phyloP scores from a whole-genome alignment of 2,113 vertebrate species.

The Theristicus caerulescens region DNA sequence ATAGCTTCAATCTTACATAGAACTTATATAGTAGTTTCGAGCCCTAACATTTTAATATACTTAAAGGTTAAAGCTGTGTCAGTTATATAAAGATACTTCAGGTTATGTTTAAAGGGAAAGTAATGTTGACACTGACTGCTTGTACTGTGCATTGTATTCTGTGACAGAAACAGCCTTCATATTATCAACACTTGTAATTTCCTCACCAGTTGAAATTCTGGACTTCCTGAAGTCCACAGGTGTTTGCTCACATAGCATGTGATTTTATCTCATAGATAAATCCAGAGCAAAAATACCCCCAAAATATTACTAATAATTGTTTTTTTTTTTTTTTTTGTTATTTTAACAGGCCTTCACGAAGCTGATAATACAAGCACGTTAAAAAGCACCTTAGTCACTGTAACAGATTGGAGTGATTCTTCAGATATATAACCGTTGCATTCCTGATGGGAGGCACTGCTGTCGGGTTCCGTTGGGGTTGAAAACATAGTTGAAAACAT shows the following conservation, averaged over 20 bases:
- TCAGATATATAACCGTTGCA: constrained; percentile 70
- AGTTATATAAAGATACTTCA: neutral
- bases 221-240: neutral
- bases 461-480: neutral
- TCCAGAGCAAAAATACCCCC: neutral
- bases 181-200: neutral
- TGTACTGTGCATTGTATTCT: neutral
- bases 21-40: neutral
- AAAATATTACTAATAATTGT: neutral
- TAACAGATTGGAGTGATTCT: constrained; percentile 87
- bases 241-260: neutral
- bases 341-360: constrained; percentile 78
- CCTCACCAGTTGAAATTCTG: neutral
- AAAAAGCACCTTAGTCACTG: constrained; percentile 85
- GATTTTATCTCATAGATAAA: neutral
- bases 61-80: neutral
- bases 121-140: neutral
- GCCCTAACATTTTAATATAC: neutral
- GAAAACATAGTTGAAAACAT: neutral
- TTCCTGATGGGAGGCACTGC: neutral
- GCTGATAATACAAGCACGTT: constrained; percentile 81
- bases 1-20: neutral
- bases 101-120: neutral
- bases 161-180: neutral
- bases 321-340: neutral